These are phyloP conservation scores for Crocidura indochinensis DNA, from an alignment of 2,797 vertebrate species.

Conservation along the genomic window DNA sequence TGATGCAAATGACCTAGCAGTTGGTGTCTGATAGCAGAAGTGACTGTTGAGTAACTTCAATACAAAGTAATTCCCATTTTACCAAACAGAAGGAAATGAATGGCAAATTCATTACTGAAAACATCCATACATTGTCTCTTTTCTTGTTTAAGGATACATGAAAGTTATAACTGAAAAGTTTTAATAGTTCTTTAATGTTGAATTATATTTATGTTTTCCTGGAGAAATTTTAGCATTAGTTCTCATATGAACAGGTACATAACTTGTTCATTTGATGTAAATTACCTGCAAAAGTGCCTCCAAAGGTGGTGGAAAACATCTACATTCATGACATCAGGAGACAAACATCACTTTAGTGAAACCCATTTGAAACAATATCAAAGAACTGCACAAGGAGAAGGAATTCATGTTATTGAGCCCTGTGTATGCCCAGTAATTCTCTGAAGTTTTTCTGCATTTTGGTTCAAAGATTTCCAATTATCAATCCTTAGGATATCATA, in stretches of 20 bases:
- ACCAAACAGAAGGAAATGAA: constrained; percentile 29
- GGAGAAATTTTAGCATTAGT: constrained; percentile 12
- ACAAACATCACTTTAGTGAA: not conserved
- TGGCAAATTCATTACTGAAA: not conserved
- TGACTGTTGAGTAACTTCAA: not conserved
- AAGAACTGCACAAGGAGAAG: not conserved
- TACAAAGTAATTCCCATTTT: constrained; percentile 19
- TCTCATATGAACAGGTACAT: not conserved
- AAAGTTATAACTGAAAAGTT: not conserved
- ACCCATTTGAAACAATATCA: not conserved
- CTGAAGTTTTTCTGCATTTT: not conserved
- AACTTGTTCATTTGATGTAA: not conserved
- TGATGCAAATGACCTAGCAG: not conserved
- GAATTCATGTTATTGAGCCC: not conserved
- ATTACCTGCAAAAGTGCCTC: constrained; percentile 9
- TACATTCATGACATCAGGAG: not conserved
- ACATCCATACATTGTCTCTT: not conserved
- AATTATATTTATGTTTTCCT: not conserved
- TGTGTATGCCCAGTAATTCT: not conserved
- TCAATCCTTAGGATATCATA: not conserved
- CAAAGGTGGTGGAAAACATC: not conserved
- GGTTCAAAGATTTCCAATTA: constrained; percentile 1
- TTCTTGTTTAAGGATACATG: not conserved
- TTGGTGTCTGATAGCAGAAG: not conserved
- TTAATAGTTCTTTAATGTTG: constrained; percentile 6